phyloP scores from a whole-genome alignment of 2,888 invertebrate species.

The Stegana nigrithorax region DNA sequence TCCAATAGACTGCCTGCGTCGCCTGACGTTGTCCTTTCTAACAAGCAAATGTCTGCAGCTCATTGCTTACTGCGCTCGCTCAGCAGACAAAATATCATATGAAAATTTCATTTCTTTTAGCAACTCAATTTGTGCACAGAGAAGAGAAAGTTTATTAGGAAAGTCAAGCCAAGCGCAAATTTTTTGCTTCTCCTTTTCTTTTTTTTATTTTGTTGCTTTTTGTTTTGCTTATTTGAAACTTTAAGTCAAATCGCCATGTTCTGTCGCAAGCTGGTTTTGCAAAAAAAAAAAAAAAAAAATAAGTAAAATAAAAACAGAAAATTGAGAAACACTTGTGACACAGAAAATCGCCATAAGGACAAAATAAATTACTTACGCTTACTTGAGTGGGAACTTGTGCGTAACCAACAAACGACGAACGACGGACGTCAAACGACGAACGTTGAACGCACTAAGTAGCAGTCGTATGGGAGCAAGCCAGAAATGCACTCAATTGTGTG shows the following conservation, averaged over 20 bases:
- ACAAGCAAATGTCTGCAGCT: not conserved
- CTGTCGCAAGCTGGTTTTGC: conserved; percentile 44
- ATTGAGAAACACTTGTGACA: conserved; percentile 18
- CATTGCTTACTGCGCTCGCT: conserved; percentile 13
- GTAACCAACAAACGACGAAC: conserved; percentile 48
- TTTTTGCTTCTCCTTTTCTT: not conserved
- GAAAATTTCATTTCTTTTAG: conserved; percentile 54
- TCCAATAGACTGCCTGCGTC: conserved; percentile 16
- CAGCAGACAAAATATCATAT: conserved; percentile 55
- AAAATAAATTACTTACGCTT: conserved; percentile 64
- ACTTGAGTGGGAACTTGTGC: conserved; percentile 63
- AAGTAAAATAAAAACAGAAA: conserved; percentile 13
- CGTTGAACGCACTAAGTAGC: too few relatives aligned
- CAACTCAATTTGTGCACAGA: conserved; percentile 22
- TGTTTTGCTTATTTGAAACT: too few relatives aligned
- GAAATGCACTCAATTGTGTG: conserved; percentile 59
- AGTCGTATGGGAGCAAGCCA: too few relatives aligned
- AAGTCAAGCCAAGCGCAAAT: conserved; percentile 57
- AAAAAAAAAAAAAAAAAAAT: conserved; percentile 34
- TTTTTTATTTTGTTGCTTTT: too few relatives aligned
- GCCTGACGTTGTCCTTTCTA: not conserved
- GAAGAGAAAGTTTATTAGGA: conserved; percentile 49
- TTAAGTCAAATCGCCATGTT: too few relatives aligned
- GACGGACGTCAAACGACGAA: not conserved
- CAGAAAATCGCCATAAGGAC: conserved; percentile 52